Base-by-base conservation (phyloP, 1,140 invertebrate species). In the Drosophila teissieri region DNA sequence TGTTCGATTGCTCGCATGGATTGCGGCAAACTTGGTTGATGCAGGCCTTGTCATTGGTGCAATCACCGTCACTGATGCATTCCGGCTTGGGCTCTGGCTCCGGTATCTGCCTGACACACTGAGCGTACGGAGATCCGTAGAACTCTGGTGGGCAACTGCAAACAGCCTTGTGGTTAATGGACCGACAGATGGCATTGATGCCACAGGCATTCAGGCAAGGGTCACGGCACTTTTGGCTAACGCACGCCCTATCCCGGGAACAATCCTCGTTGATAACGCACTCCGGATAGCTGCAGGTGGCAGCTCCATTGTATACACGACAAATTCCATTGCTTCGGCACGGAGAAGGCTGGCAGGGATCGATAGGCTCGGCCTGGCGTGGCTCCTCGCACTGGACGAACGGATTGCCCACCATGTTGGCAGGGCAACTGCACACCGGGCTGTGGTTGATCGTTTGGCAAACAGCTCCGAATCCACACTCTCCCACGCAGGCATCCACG, bases 191-290 rank as follows among this genome's bases (percentile, higher is more conserved):
- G 4, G 97, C 96, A 91, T 98, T 98, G 0, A 97, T 81, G 42
- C 97, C 97, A 81, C 97, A 98, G 40, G 96, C 94, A 72, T 95
- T 95, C 44, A 95, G 93, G 76, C 96, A 97, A 34, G 97, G 96
- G 92, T 97, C 96, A 64, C 94, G 93, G 83, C 97, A 98, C 92
- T 96, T 96, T 76, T 96, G 95, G 34, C 94, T 94, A 70, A 96
- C 95, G 90, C 97, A 98, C 1, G 96, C 95, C 57, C 95, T 95
- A 78, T 97, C 95, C 48, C 96, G 93, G 0, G 96, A 94, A 93
- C 97, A 98, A 72, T 97, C 96, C 46, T 95, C 95, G 83, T 97
- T 97, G 34, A 96, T 96, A 10, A 97, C 93, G 92, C 97, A 97
- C 92, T 97, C 97, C 1, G 97, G 96, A 92, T 98, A 98, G 6